Evolutionary conservation across 2,888 invertebrate genomes (phyloP).

Genomic region (Troides oblongomaculatus): DNA sequence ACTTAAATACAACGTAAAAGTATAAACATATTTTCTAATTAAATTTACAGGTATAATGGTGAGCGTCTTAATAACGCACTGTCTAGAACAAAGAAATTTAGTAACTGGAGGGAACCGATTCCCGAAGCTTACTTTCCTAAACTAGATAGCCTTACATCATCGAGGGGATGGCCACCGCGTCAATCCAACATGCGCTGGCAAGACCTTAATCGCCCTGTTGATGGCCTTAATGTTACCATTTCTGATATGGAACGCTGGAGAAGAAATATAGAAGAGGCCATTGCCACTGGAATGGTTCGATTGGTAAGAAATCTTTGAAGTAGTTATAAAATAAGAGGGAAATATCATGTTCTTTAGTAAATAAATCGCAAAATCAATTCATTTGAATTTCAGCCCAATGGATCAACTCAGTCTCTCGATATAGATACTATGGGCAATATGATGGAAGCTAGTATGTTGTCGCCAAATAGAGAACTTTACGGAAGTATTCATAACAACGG

Average conservation of each 20-base stretch:
- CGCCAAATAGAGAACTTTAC: constrained; percentile 82
- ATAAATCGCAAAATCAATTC: background rate
- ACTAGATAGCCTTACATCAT: constrained; percentile 84
- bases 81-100: constrained; percentile 81
- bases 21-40: background rate
- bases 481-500: constrained; percentile 88
- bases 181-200: constrained; percentile 79
- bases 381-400: constrained; percentile 63
- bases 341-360: background rate
- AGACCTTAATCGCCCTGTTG: constrained; percentile 84
- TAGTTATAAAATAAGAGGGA: background rate
- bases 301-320: constrained; percentile 64
- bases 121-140: constrained; percentile 91
- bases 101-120: constrained; percentile 85
- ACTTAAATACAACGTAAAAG: background rate
- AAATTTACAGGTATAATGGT: constrained; percentile 81
- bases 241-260: constrained; percentile 87
- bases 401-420: constrained; percentile 71
- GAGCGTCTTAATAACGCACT: constrained; percentile 88
- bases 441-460: constrained; percentile 83
- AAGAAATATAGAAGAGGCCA: constrained; percentile 86
- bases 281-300: constrained; percentile 83
- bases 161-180: constrained; percentile 87
- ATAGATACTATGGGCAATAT: constrained; percentile 87
- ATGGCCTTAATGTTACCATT: constrained; percentile 80